Conservation (phyloP, 2,113 vertebrate species). For the Arizona elegans region DNA sequence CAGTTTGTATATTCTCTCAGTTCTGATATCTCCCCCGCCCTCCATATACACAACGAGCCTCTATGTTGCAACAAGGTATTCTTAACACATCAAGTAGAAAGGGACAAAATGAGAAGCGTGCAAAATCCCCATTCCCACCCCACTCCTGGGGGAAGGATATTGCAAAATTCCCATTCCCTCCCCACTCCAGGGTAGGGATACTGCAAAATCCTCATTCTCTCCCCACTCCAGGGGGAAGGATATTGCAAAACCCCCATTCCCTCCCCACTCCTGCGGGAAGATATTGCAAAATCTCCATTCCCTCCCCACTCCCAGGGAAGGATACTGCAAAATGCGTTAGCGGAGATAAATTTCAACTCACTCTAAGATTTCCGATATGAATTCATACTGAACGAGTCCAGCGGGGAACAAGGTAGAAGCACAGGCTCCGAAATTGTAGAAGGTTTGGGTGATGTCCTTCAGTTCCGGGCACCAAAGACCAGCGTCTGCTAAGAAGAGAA, state of each 20-base stretch:
- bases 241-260: too few species aligned
- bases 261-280: too few species aligned
- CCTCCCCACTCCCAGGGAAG: too few species aligned
- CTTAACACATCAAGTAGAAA: neutral
- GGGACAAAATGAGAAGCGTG: neutral
- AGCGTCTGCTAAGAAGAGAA: neutral
- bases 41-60: neutral
- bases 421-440: conserved; percentile 11
- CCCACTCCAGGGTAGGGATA: too few species aligned
- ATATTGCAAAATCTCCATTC: too few species aligned
- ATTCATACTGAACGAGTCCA: neutral
- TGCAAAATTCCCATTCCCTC: too few species aligned
- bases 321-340: too few species aligned
- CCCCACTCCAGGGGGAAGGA: too few species aligned
- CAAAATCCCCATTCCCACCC: too few species aligned
- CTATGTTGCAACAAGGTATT: neutral
- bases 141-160: too few species aligned
- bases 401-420: neutral
- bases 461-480: neutral
- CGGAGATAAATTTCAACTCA: neutral
- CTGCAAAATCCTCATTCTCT: too few species aligned
- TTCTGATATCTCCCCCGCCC: neutral
- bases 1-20: neutral
- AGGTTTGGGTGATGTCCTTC: conserved; percentile 9
- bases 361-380: neutral